Evolutionary conservation across 2,888 invertebrate genomes (phyloP), one percentile per base, ranked within the genome.

Genomic region (Hybos culiciformis): DNA sequence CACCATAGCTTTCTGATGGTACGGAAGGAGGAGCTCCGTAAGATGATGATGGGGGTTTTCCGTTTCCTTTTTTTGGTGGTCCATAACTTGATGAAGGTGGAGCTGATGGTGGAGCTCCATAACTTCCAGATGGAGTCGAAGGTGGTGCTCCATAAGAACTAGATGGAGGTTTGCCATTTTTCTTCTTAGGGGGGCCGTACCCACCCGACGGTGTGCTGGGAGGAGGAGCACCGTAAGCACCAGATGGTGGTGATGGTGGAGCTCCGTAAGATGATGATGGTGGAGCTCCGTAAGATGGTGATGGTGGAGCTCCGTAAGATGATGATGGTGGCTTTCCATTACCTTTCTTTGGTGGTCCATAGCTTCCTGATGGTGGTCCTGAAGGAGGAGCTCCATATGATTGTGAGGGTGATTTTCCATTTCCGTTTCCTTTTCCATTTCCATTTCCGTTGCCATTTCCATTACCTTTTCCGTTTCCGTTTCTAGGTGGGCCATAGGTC

Each of bases 1-100:
- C 56, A 26, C 74, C 72, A 47, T 75, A 75, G 51, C 62, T 56
- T 19, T 67, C 67, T 1, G 71, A 70, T 0, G 70, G 69, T 24
- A 70, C 68, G 5, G 36, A n/a, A 4, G 58, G 58, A 7, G 21
- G 12, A 21, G n/a, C 59, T 11, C 68, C 65, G 42, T 65, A 62
- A 45, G 58, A 56, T 9, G 60, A 60, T 29, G 54, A 54, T n/a
- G 57, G 59, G 15, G 63, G 43, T 2, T 43, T 38, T n/a, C 37
- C 37, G 37, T 44, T 45, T 24, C 46, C 49, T 3, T 59, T 55
- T 14, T 66, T 56, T 2, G 71, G 70, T 5, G 70, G 54, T 18
- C 73, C 72, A 49, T 74, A 74, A 32, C 60, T 66, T 3, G 61
- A 57, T 18, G 60, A 61, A 5, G 56, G 53, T 11, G 31, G 19